Base-by-base conservation (phyloP, 2,797 vertebrate genomes). In the Adelosebastes latens region DNA sequence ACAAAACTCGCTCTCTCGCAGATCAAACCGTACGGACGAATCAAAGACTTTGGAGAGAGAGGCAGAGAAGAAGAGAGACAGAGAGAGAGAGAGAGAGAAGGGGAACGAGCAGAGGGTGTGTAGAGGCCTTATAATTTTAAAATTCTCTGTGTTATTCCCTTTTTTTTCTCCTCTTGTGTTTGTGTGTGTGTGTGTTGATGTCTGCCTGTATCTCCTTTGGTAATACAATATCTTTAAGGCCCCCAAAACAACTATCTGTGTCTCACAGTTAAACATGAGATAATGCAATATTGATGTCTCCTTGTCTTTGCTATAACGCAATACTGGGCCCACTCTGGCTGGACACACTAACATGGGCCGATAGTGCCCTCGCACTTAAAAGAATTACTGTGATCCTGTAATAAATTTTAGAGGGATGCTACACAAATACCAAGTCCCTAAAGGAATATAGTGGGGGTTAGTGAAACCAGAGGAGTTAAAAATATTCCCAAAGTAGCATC, bases 1-100 rank as follows among this genome's bases (percentile, higher is more conserved):
- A 96, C 96, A 96, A 96, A 96, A 96, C 96, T 96, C 95, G 93
- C 95, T 96, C 96, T 95, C 93, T 94, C 93, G 68, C 94, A 96
- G 95, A 96, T 96, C 96, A 96, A 96, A 96, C 95, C 93, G 34
- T 92, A 89, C 89, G 90, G 94, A 91, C 87, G 94, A 96, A 96
- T 96, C 96, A 96, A 96, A 96, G 96, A 94, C 91, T 94, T 93
- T 90, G 90, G 93, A 94, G 94, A 93, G 89, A 91, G 90, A 91
- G 91, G 79, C 79, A 88, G 83, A 90, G 87, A 88, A 87, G 16
- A 76, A 77, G 67, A 80, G 94, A 87, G 60, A 67, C 63, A 82
- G 3, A 69, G n/a, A 58, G 74, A 63, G 65, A 71, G 75, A 62
- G 74, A 62, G 65, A 72, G 77, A 71, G 85, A 85, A 80, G 83